A percentile compares a stretch with the other conserved stretches of the same genome.
Conservation (phyloP, 2,113 vertebrate genomes). For the Ibidorhyncha struthersii region DNA sequence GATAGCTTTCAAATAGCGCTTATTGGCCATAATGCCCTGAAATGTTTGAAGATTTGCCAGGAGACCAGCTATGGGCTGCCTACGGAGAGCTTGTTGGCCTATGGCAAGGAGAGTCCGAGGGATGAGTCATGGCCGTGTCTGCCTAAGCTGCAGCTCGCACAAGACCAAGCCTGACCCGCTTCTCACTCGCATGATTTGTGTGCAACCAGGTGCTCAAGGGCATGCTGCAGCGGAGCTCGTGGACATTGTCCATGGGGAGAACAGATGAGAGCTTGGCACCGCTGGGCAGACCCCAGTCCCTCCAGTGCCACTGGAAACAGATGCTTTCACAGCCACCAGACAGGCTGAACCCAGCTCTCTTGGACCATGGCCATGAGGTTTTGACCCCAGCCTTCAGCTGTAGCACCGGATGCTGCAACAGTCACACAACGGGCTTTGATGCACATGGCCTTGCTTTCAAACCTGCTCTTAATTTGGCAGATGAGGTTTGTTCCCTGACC, state of each 20-base stretch:
- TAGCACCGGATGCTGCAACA: not conserved
- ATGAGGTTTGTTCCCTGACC: not conserved
- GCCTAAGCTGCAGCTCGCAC: fast-evolving
- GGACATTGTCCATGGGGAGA: not conserved
- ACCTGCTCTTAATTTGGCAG: not conserved
- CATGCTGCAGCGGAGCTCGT: not conserved
- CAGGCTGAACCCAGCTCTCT: not conserved
- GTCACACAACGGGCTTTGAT: not conserved
- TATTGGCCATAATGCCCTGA: not conserved
- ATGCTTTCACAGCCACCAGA: not conserved
- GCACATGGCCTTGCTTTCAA: not conserved
- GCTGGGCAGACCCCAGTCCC: not conserved
- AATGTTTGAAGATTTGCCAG: not conserved
- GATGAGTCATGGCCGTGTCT: fast-evolving
- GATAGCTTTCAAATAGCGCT: not conserved
- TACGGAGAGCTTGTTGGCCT: not conserved
- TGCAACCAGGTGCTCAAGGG: not conserved
- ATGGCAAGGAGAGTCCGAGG: fast-evolving
- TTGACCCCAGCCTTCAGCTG: not conserved
- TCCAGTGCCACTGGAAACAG: not conserved
- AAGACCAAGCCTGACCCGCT: fast-evolving
- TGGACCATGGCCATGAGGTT: fast-evolving
- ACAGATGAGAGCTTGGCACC: not conserved
- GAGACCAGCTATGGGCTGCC: not conserved
- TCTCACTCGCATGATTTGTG: not conserved